Evolutionary conservation across 2,113 vertebrate species (phyloP), one percentile per base, ranked within the genome.

Genomic region (Chloebia gouldiae): DNA sequence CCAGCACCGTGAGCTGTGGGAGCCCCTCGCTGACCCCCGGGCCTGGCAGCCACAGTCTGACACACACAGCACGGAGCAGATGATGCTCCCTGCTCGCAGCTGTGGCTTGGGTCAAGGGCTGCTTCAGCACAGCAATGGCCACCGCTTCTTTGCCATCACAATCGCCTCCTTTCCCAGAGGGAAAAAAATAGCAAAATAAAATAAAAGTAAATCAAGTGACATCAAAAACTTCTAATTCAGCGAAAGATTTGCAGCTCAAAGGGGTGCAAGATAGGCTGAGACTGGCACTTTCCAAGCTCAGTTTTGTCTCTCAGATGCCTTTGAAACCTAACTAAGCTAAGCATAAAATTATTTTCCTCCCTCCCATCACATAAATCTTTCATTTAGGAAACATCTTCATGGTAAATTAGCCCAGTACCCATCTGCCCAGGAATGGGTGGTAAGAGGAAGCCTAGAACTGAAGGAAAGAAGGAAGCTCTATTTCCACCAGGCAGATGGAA

Each of bases 81-180:
- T 30, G 35, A 9, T 2, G 0, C n/a, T 68, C 18, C 23, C 61
- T 6, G 49, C 45, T 31, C 14, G 1, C 17, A 15, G 7, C 8
- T 7, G 9, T 5, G 44, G 37, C 61, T 24, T 28, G 11, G 31
- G n/a, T 5, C 21, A 42, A 64, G 30, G 0, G 5, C 7, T 31
- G 28, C 28, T 53, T 50, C 35, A 35, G 64, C 56, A 54, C 8
- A 69, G 21, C 16, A 6, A 12, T 0, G 1, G 5, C 2, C 4
- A 0, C 11, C 35, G 6, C 18, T 42, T 13, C 8, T 54, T 75
- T 53, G 4, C 37, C 53, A 35, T 35, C n/a, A 3, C 11, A 28
- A 0, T 6, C 30, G 7, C 5, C 30, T 35, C 57, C 42, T 42
- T 35, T 30, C 14, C 16, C n/a, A n/a, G n/a, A n/a, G n/a, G n/a